Evolutionary conservation across 2,888 invertebrate species (phyloP), one percentile per base, ranked within the genome.

Genomic region (Thecocarcelia acutangulata): DNA sequence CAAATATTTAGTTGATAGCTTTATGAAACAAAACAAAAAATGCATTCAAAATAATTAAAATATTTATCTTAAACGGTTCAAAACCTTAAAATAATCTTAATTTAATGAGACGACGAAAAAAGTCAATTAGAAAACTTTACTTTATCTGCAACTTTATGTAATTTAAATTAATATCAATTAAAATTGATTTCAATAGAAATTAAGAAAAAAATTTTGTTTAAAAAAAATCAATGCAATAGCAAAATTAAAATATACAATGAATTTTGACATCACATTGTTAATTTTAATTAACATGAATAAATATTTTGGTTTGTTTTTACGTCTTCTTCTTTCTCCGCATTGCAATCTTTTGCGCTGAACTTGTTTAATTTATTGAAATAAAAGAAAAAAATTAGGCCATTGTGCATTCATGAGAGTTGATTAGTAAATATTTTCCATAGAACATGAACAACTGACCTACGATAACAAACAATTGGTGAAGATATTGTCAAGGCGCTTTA

Each of bases 1-100:
- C 82, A 82, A 82, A 78, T 82, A 82, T 74, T 78, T 70, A 82
- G 74, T 74, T 21, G 59, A 58, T 80, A 77, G 73, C 72, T 70
- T 76, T 61, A 80, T 52, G 37, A 56, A 11, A 64, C n/a, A n/a
- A n/a, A n/a, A 56, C 21, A 33, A 28, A n/a, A 24, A 33, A 42
- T n/a, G 52, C 19, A 69, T 37, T 33, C 3, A 33, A 56, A 24
- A 37, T 48, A 21, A 69, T 13, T 28, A 46, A 17, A 44, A 19
- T 44, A 28, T 40, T 56, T 56, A 4, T 63, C 19, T 63, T 33
- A 33, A 54, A 28, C 21, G 52, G 33, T 64, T 64, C 46, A 37
- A 63, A 63, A 64, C 52, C 54, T n/a, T n/a, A 33, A 2, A 64
- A 44, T 21, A n/a, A 44, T 24, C n/a, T 37, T 8, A 73, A 48